Percentiles rank a stretch among this genome's conserved stretches.
These are phyloP conservation scores for Onychomys leucogaster DNA, from an alignment of 2,797 vertebrate species.

Conservation along the genomic window DNA sequence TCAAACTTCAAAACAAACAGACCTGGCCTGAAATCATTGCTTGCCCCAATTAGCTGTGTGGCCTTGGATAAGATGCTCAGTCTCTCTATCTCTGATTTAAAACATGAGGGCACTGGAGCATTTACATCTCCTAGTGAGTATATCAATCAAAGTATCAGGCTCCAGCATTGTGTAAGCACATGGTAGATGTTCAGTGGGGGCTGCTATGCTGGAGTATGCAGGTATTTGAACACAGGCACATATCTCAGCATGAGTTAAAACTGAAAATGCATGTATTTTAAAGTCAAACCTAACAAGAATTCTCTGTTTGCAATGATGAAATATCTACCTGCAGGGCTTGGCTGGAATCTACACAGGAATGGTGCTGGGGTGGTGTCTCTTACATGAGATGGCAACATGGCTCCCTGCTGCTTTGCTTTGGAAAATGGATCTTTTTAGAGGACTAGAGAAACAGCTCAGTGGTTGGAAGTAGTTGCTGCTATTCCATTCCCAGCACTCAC, in stretches of 20 bases:
- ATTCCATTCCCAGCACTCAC: background rate
- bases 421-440: background rate
- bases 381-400: background rate
- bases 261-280: background rate
- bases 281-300: background rate
- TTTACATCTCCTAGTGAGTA: rapidly evolving
- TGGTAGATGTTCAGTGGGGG: rapidly evolving
- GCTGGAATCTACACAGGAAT: background rate
- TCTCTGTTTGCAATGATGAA: background rate
- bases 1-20: background rate
- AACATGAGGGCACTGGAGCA: background rate
- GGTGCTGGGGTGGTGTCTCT: background rate
- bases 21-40: background rate
- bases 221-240: background rate
- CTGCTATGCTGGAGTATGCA: rapidly evolving
- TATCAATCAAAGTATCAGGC: background rate
- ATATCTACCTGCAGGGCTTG: background rate
- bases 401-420: background rate
- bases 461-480: background rate
- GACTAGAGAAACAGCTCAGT: background rate
- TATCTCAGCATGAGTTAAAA: background rate
- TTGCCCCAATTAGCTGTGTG: background rate
- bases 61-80: background rate
- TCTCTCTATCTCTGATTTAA: background rate
- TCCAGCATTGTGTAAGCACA: rapidly evolving